These are phyloP conservation scores for Pitangus sulphuratus DNA, from an alignment of 2,797 vertebrate species.

Conservation along the genomic window DNA sequence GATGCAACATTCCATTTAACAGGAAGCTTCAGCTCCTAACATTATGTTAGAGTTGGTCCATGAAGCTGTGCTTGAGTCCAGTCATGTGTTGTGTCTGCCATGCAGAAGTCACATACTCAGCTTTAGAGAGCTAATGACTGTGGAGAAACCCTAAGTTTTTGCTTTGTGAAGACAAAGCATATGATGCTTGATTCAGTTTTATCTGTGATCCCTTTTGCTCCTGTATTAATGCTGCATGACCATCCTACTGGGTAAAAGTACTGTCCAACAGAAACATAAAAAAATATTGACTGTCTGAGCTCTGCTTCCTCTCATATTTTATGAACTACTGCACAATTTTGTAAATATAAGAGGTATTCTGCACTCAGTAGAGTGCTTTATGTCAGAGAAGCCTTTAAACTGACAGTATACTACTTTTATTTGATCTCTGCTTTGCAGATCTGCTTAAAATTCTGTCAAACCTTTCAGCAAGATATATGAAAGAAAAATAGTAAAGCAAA, in stretches of 20 bases:
- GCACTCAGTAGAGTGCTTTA: neutral
- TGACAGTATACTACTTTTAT: neutral
- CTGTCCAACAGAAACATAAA: neutral
- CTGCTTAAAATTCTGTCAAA: constrained; percentile 30
- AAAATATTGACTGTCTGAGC: neutral
- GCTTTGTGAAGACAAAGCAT: neutral
- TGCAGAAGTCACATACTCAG: neutral
- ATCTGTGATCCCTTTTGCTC: neutral
- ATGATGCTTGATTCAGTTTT: rapidly evolving
- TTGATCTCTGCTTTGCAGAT: constrained; percentile 24
- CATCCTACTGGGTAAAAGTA: neutral
- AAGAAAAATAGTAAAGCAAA: constrained; percentile 5
- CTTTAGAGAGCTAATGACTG: neutral
- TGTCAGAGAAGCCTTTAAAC: neutral
- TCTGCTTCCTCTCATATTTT: neutral
- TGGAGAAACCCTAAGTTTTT: neutral
- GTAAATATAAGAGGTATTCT: neutral
- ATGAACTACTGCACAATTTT: neutral
- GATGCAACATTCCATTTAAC: neutral
- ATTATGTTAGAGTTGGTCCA: neutral
- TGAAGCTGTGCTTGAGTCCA: neutral
- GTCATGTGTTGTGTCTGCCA: neutral
- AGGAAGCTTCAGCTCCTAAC: neutral
- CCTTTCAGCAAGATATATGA: constrained; percentile 8
- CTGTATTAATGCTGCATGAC: neutral